phyloP scores from a whole-genome alignment of 1,140 invertebrate genomes.

The Drosophila orosa region DNA sequence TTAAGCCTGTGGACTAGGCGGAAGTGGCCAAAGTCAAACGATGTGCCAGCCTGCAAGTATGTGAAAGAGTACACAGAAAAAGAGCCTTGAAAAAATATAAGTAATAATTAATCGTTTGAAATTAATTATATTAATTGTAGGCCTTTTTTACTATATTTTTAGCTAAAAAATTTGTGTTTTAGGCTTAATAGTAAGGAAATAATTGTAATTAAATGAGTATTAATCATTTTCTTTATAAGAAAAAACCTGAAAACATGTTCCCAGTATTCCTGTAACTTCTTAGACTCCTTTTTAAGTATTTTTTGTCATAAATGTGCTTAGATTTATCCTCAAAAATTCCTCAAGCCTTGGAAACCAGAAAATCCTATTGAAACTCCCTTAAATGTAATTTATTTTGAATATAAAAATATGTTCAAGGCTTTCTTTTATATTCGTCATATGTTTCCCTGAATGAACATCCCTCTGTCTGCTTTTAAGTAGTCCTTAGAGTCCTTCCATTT shows the following conservation, averaged over 20 bases:
- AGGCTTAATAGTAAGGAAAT: neutral
- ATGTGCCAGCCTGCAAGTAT: conserved; percentile 32
- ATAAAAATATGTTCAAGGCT: neutral
- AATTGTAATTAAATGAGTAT: neutral
- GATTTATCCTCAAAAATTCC: neutral
- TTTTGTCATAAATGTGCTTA: neutral
- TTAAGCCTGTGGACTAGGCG: conserved; percentile 75
- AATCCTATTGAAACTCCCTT: neutral
- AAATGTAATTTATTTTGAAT: neutral
- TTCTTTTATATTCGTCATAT: no score
- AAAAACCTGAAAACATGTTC: no score
- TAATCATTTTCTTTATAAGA: neutral
- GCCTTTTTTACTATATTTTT: neutral
- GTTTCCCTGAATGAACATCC: neutral
- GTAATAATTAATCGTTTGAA: neutral
- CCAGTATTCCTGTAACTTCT: neutral
- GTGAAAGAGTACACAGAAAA: conserved; percentile 13
- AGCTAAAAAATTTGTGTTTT: no score
- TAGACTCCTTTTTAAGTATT: neutral
- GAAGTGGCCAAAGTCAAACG: conserved; percentile 64
- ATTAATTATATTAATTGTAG: neutral
- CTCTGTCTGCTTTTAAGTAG: neutral
- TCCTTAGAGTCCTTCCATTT: neutral
- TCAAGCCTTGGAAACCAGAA: fast-evolving
- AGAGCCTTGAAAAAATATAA: neutral